Evolutionary conservation across 2,113 vertebrate species (phyloP).

Genomic region (Isichthys henryi): DNA sequence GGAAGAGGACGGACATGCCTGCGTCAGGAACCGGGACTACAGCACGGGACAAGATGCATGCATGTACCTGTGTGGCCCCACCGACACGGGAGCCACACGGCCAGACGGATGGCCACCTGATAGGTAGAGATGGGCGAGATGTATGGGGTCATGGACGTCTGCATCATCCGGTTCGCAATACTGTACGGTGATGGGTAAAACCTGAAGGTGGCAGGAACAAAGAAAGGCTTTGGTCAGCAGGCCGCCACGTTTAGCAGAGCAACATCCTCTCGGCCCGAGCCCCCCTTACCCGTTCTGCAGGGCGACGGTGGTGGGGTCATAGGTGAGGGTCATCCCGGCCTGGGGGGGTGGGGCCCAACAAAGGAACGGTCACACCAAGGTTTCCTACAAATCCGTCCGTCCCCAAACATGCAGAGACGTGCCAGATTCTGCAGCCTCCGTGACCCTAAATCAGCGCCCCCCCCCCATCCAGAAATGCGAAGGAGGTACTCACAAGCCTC

Average conservation of each 20-base stretch:
- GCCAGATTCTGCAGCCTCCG: not conserved
- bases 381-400: not conserved
- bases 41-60: not conserved
- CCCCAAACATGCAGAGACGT: not conserved
- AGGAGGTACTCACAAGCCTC: slow-evolving; percentile 85
- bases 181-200: slow-evolving; percentile 91
- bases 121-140: slow-evolving; percentile 92
- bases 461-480: slow-evolving; percentile 33
- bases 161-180: slow-evolving; percentile 93
- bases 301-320: slow-evolving; percentile 90
- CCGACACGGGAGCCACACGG: not conserved
- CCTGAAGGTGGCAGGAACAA: slow-evolving; percentile 50
- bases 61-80: not conserved
- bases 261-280: not conserved
- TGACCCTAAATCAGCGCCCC: not conserved
- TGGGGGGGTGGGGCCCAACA: slow-evolving; percentile 42
- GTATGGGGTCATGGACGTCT: slow-evolving; percentile 84
- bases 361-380: not conserved
- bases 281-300: slow-evolving; percentile 86
- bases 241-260: too few species aligned
- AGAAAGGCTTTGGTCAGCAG: not conserved
- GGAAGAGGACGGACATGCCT: slow-evolving; percentile 15
- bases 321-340: slow-evolving; percentile 95
- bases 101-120: slow-evolving; percentile 64
- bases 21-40: not conserved